A percentile compares a stretch with the other conserved stretches of the same genome.
Conservation (phyloP, 2,888 invertebrate genomes). For the Eristalis pertinax region DNA sequence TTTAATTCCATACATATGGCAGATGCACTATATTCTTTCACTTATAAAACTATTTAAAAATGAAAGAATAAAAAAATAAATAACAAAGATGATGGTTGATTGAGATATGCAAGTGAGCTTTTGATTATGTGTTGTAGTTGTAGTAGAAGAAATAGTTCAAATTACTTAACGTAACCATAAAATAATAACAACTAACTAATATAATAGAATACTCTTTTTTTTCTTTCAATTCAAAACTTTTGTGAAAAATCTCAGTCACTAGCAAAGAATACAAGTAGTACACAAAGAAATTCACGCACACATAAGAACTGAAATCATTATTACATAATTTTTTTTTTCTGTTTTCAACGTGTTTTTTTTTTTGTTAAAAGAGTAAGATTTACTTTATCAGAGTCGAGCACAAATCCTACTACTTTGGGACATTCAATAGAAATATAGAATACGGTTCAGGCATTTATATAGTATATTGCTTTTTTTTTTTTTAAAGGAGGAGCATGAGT, state of each 20-base stretch:
- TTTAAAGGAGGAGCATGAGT: constrained; percentile 68
- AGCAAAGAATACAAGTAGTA: constrained; percentile 55
- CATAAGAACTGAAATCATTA: constrained; percentile 40
- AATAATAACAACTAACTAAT: constrained; percentile 58
- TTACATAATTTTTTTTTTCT: constrained; percentile 1
- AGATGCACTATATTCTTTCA: background rate
- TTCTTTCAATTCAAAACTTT: background rate
- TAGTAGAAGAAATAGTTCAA: constrained; percentile 18
- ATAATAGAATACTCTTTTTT: constrained; percentile 15
- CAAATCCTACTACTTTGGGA: constrained; percentile 66
- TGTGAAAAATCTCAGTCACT: constrained; percentile 54
- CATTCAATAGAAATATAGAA: constrained; percentile 60
- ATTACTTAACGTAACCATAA: constrained; percentile 52
- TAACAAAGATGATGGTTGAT: constrained; percentile 19
- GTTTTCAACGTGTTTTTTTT: too few relatives aligned
- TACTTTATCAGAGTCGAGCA: constrained; percentile 57
- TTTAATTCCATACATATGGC: constrained; percentile 6
- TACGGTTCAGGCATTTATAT: constrained; percentile 54
- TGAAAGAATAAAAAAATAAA: constrained; percentile 7
- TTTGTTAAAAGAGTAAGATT: constrained; percentile 20
- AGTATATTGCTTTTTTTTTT: constrained; percentile 24
- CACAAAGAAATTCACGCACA: constrained; percentile 62
- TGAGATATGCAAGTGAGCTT: constrained; percentile 44
- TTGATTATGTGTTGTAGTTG: constrained; percentile 48
- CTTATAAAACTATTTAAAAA: background rate